Conservation (phyloP, 2,888 invertebrate species). For the Amblyteles armatorius region DNA sequence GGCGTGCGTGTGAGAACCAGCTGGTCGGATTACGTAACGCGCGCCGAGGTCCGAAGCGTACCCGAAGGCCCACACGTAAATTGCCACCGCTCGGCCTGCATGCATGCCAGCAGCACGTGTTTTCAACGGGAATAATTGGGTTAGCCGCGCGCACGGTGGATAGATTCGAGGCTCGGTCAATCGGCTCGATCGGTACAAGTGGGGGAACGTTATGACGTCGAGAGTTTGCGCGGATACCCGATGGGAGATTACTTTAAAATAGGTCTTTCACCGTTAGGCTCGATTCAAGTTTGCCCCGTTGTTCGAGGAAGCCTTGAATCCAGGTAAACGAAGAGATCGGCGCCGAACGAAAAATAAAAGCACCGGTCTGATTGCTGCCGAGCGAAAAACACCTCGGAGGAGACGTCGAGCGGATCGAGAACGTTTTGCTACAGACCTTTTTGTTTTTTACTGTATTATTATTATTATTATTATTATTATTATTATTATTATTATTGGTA, state of each 20-base stretch:
- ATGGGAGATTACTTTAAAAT: slow-evolving; percentile 28
- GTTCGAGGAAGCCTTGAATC: slow-evolving; percentile 62
- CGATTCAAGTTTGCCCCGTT: slow-evolving; percentile 61
- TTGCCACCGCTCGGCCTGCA: neutral
- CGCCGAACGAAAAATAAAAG: slow-evolving; percentile 57
- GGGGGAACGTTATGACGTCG: neutral
- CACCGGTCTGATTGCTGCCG: slow-evolving; percentile 62
- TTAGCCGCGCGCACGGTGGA: slow-evolving; percentile 28
- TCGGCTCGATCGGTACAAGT: neutral
- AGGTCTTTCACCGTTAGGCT: slow-evolving; percentile 51
- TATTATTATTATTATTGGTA: too few species aligned
- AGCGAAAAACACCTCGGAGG: slow-evolving; percentile 45
- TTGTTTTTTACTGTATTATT: neutral
- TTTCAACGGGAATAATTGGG: slow-evolving; percentile 51
- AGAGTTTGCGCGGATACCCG: neutral
- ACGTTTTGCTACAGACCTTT: slow-evolving; percentile 54
- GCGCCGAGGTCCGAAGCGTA: slow-evolving; percentile 22
- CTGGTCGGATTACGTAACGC: slow-evolving; percentile 62
- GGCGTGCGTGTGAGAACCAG: slow-evolving; percentile 47
- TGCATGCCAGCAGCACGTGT: slow-evolving; percentile 50
- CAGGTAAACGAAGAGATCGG: slow-evolving; percentile 49
- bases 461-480: neutral
- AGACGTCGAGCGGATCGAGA: slow-evolving; percentile 67
- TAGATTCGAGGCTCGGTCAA: slow-evolving; percentile 22
- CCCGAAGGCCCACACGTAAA: slow-evolving; percentile 33